Conservation (phyloP, 2,888 invertebrate genomes). For the Blera fallax region DNA sequence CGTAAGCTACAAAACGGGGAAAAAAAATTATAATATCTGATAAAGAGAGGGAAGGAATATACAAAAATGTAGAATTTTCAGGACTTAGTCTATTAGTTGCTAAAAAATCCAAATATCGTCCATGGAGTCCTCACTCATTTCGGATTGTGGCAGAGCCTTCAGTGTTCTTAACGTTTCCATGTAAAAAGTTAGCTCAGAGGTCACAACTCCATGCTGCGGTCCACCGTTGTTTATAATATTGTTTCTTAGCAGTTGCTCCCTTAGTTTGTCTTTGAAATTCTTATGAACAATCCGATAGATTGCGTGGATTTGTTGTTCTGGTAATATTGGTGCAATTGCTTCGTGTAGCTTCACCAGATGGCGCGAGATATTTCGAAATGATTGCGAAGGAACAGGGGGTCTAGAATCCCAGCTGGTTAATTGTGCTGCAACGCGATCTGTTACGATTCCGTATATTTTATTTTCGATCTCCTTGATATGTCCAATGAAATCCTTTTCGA, state of each 20-base stretch:
- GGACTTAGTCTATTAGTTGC: conserved; percentile 49
- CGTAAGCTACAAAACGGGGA: conserved; percentile 20
- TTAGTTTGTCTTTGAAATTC: conserved; percentile 92
- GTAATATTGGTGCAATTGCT: conserved; percentile 92
- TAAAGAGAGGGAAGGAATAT: not conserved
- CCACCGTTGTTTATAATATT: conserved; percentile 98
- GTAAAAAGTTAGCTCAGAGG: conserved; percentile 95
- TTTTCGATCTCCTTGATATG: conserved; percentile 96
- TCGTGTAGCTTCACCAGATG: conserved; percentile 96
- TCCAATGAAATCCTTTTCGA: conserved; percentile 90
- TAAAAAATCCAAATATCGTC: conserved; percentile 89
- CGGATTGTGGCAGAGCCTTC: conserved; percentile 88
- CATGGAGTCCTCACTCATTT: conserved; percentile 88
- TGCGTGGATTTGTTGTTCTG: conserved; percentile 88
- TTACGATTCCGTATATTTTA: conserved; percentile 95
- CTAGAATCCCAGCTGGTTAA: conserved; percentile 95
- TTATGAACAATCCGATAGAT: conserved; percentile 91
- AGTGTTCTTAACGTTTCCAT: conserved; percentile 92
- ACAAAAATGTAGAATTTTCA: not conserved
- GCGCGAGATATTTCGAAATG: conserved; percentile 92
- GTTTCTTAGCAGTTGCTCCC: conserved; percentile 91
- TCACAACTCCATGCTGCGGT: conserved; percentile 97
- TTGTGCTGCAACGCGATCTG: conserved; percentile 91
- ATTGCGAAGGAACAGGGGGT: conserved; percentile 96
- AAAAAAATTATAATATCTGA: not conserved